Percentiles rank a stretch among this genome's conserved stretches.
phyloP scores from a whole-genome alignment of 2,113 vertebrate genomes.

The Jacana jacana region DNA sequence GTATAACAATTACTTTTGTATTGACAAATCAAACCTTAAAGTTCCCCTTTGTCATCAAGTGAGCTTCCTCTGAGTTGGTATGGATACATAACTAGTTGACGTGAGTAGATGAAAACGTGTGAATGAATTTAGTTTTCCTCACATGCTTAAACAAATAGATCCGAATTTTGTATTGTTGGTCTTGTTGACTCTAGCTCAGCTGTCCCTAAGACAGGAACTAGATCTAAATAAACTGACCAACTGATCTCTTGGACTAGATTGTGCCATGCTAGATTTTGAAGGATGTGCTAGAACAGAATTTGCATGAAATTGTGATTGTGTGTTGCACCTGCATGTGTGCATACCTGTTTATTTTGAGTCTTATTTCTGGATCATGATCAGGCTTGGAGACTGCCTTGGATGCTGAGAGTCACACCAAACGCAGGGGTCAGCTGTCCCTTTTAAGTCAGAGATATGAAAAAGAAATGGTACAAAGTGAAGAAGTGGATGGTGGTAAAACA shows the following conservation, averaged over 20 bases:
- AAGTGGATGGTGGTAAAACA: background rate
- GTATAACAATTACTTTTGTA: background rate
- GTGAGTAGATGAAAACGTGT: background rate
- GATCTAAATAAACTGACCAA: background rate
- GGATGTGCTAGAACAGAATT: background rate
- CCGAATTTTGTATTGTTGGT: background rate
- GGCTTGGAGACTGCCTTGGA: background rate
- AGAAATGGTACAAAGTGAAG: background rate
- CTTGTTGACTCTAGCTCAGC: background rate
- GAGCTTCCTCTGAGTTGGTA: background rate
- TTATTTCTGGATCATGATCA: background rate
- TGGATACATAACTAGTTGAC: background rate
- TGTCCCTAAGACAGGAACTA: background rate
- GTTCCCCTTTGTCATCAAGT: background rate
- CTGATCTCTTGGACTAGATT: background rate
- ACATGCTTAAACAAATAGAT: background rate
- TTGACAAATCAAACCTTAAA: background rate
- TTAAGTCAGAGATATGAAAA: background rate
- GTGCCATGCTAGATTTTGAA: background rate
- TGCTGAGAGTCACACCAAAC: background rate
- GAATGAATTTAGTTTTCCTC: background rate
- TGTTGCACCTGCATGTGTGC: background rate
- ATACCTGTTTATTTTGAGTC: background rate
- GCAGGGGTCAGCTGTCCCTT: background rate
- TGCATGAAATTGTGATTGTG: background rate